A percentile compares a stretch with the other conserved stretches of the same genome.
Evolutionary conservation across 2,888 invertebrate genomes (phyloP).

Genomic region (Creontiades dilutus): DNA sequence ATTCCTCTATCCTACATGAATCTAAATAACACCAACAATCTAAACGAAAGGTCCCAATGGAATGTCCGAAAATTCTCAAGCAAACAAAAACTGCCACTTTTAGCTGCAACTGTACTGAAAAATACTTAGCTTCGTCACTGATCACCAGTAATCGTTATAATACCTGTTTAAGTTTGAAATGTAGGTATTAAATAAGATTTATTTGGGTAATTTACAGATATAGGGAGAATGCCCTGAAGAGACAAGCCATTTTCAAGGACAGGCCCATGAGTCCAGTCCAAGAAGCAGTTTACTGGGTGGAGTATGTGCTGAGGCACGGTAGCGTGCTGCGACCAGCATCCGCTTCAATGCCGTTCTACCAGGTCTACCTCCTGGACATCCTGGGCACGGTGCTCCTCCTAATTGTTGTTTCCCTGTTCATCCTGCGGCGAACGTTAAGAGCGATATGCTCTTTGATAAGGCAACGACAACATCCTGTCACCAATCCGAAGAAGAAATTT

Average conservation of each 20-base stretch:
- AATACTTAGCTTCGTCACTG: too few relatives aligned
- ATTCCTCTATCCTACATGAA: too few relatives aligned
- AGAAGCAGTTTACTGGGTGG: slow-evolving; percentile 74
- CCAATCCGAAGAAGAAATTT: background rate
- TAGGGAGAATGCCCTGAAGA: slow-evolving; percentile 56
- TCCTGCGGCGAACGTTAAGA: background rate
- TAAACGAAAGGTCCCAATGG: too few relatives aligned
- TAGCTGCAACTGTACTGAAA: too few relatives aligned
- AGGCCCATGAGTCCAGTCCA: slow-evolving; percentile 62
- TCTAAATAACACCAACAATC: too few relatives aligned
- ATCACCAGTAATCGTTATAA: too few relatives aligned
- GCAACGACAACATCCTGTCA: background rate
- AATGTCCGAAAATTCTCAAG: too few relatives aligned
- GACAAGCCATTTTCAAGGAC: slow-evolving; percentile 70
- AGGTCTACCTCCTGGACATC: slow-evolving; percentile 65
- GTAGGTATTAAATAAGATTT: too few relatives aligned
- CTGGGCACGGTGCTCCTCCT: background rate
- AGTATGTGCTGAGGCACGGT: slow-evolving; percentile 74
- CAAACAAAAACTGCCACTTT: too few relatives aligned
- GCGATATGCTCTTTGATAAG: background rate
- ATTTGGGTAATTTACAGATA: slow-evolving; percentile 59
- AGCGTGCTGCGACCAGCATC: slow-evolving; percentile 71
- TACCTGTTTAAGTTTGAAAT: too few relatives aligned
- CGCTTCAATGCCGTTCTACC: slow-evolving; percentile 38
- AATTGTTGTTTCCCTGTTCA: background rate